Evolutionary conservation across 2,888 invertebrate genomes (phyloP).

Genomic region (Leuctra nigra): DNA sequence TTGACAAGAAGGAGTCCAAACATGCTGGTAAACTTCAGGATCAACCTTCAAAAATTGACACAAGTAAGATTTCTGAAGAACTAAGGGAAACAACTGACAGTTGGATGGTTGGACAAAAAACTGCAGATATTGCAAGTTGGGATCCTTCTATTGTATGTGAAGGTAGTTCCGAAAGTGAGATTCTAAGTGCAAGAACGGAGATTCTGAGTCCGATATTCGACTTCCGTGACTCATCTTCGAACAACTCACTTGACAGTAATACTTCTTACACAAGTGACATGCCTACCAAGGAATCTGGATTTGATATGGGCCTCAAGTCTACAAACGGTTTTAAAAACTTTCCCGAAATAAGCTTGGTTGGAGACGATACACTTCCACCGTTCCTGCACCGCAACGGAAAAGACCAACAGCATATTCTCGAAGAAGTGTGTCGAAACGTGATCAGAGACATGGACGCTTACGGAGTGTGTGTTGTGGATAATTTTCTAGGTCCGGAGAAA

Average conservation of each 20-base stretch:
- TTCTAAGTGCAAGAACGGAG: conserved; percentile 56
- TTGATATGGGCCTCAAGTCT: conserved; percentile 38
- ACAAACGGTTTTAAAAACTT: conserved; percentile 43
- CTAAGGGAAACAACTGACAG: conserved; percentile 5
- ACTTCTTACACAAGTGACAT: conserved; percentile 23
- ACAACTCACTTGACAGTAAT: conserved; percentile 17
- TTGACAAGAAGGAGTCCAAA: conserved; percentile 25
- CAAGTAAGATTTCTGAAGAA: conserved; percentile 10
- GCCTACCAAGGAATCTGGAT: conserved; percentile 28
- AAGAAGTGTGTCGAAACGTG: conserved; percentile 66
- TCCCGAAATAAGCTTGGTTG: conserved; percentile 46
- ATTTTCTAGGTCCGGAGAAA: conserved; percentile 74
- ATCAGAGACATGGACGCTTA: conserved; percentile 78
- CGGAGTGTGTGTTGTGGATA: conserved; percentile 89
- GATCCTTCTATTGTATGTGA: conserved; percentile 50
- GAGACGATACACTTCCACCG: conserved; percentile 45
- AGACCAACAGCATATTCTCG: conserved; percentile 38
- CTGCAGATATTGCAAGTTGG: conserved; percentile 17
- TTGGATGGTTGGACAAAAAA: conserved; percentile 28
- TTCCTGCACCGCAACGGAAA: conserved; percentile 46
- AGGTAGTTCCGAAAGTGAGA: conserved; percentile 63
- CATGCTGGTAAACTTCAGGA: conserved; percentile 10
- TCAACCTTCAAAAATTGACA: conserved; percentile 10
- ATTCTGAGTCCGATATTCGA: conserved; percentile 39
- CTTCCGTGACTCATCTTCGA: conserved; percentile 31